Percentiles rank a stretch among this genome's conserved stretches.
Conservation (phyloP, 2,797 vertebrate genomes). For the Synaphobranchus kaupii region DNA sequence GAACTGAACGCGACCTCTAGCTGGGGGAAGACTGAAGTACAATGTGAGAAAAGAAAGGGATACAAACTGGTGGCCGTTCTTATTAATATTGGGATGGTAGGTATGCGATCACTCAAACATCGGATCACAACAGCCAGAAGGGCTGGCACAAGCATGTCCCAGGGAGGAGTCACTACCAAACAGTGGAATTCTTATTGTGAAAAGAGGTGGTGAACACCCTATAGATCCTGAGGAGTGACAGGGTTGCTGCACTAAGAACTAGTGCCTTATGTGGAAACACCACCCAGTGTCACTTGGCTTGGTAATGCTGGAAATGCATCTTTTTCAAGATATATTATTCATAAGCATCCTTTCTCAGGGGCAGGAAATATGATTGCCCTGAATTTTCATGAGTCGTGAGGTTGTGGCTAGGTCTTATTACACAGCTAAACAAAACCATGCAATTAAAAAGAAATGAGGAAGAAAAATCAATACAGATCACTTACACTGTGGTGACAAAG, state of each 20-base stretch:
- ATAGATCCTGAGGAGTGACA: not conserved
- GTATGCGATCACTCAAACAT: not conserved
- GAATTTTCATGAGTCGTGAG: conserved; percentile 51
- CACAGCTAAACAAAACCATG: conserved; percentile 62
- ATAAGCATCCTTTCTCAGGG: conserved; percentile 55
- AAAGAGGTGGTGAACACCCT: not conserved
- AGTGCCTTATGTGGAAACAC: not conserved
- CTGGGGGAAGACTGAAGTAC: too few relatives aligned
- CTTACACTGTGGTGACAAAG: conserved; percentile 71
- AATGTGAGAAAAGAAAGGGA: too few relatives aligned
- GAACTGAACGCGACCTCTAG: too few relatives aligned
- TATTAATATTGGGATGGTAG: too few relatives aligned
- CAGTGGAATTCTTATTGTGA: not conserved
- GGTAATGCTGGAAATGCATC: not conserved
- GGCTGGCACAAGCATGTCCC: not conserved
- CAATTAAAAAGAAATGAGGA: conserved; percentile 77
- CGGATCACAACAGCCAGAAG: not conserved
- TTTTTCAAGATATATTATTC: conserved; percentile 40
- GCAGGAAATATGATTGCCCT: conserved; percentile 55
- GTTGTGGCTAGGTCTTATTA: conserved; percentile 64
- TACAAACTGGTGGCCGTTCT: too few relatives aligned
- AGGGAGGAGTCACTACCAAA: not conserved
- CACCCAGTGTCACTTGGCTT: not conserved
- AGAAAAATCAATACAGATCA: conserved; percentile 74
- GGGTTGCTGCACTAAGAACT: not conserved